Base-by-base conservation (phyloP, 2,888 invertebrate species). In the Drosophila monieri region DNA sequence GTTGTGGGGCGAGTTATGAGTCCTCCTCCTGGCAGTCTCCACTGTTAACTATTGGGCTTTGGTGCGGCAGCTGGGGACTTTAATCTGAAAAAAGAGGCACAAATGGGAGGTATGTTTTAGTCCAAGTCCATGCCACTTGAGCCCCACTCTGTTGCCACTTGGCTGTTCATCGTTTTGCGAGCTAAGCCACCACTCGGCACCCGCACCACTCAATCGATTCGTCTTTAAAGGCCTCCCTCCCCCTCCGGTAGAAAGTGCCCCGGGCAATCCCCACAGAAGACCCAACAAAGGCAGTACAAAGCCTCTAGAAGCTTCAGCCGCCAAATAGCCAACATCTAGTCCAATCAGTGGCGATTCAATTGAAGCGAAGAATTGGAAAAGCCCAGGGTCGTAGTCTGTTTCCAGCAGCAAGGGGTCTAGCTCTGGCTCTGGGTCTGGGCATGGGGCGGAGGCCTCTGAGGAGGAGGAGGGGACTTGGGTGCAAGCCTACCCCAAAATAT, bases 311-410 rank as follows among this genome's bases (percentile, higher is more conserved):
- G 39, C 39, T n/a, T 8, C 23, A 25, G 14, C 14, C 39, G 14
- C 14, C 39, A 30, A 44, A 30, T 21, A 43, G 12, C 61, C 30
- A 60, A 46, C 61, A 60, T 60, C 44, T 60, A 60, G 59, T 60
- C 37, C 60, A 60, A 60, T 60, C 60, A 44, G 60, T 46, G 44
- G 60, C 59, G 15, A 60, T 60, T 60, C 59, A 60, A 37, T 46
- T 35, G 14, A 59, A 56, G 41, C 15, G 21, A 6, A 8, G n/a
- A 46, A 18, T 48, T 35, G 23, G 8, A 43, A 12, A 37, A 3
- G 6, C 2, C 5, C 49, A 35, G 47, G 55, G 49, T 48, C 49
- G 55, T 15, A 32, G 30, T 23, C 15, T 32, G 21, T 15, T 43
- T 14, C 8, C 14, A 18, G 32, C 14, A 18, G 15, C 15, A n/a